Base-by-base conservation (phyloP, 2,888 invertebrate genomes). In the Lasius fuliginosus region DNA sequence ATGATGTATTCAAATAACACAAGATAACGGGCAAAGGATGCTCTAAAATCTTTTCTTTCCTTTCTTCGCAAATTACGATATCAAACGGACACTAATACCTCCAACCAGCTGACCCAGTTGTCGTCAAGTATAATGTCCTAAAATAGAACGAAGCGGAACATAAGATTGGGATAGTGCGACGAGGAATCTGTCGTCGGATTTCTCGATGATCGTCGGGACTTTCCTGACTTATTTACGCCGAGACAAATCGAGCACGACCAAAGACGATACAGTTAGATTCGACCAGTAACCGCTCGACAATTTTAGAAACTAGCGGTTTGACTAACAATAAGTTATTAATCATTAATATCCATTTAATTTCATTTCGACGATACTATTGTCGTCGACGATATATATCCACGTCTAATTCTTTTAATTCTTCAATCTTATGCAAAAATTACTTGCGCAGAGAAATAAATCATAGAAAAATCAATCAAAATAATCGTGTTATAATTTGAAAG, bases 171-270 rank as follows among this genome's bases (percentile, higher is more conserved):
- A 77, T 74, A 62, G 84, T 68, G 74, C 64, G 40, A 71, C 58
- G 40, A 56, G 69, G 53, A 74, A 46, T 71, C 82, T 71, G 73
- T 64, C 86, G 40, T 53, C 53, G 46, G 87, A 87, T 87, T 85
- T 86, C 71, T 88, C 86, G 85, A 90, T 90, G 90, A 91, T 89
- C 87, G 82, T 87, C 83, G 89, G 91, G 91, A 88, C 86, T 91
- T 91, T 86, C 91, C 90, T 88, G 86, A 86, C 87, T 89, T 91
- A 91, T 90, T 91, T 84, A 67, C 82, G 60, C 73, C 73, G 56
- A 12, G 71, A 46, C 40, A 40, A 33, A 74, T 58, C 88, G 15
- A 30, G 60, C n/a, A 46, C 42, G n/a, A 58, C 56, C 11, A 12
- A 58, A 36, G 56, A 23, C 67, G 18, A 68, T 40, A 46, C 33